Conservation (phyloP, 92 coral and sea anemone genomes). For the Scolanthus callimorphus region DNA sequence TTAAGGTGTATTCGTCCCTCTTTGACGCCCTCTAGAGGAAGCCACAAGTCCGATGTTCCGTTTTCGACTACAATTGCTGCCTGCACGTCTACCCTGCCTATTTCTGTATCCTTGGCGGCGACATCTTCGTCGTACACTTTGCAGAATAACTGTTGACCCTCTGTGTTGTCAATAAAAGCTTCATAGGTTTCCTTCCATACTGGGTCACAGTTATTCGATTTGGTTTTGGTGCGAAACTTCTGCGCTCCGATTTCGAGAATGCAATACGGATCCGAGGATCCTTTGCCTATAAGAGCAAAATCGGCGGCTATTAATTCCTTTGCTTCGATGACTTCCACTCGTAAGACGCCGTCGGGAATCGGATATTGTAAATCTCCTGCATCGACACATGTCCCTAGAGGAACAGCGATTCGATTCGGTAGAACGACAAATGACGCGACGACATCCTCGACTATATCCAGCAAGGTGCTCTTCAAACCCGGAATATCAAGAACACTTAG, state of each 20-base stretch:
- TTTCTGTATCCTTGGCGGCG: slow-evolving; percentile 66
- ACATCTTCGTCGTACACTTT: slow-evolving; percentile 72
- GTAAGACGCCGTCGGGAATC: slow-evolving; percentile 85
- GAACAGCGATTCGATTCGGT: slow-evolving; percentile 91
- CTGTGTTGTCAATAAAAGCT: slow-evolving; percentile 85
- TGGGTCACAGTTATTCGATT: slow-evolving; percentile 65
- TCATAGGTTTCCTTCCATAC: slow-evolving; percentile 84
- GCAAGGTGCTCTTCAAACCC: slow-evolving; percentile 76
- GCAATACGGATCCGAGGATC: slow-evolving; percentile 79
- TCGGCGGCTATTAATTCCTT: slow-evolving; percentile 72
- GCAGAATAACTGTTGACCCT: slow-evolving; percentile 75
- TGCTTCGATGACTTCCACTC: slow-evolving; percentile 73
- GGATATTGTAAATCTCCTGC: slow-evolving; percentile 80
- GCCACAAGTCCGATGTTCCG: slow-evolving; percentile 76
- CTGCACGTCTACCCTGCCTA: slow-evolving; percentile 57
- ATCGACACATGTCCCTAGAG: slow-evolving; percentile 68
- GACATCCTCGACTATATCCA: slow-evolving; percentile 76
- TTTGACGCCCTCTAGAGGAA: slow-evolving; percentile 75
- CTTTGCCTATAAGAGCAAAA: slow-evolving; percentile 56
- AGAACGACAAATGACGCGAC: slow-evolving; percentile 73
- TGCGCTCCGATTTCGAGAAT: slow-evolving; percentile 88
- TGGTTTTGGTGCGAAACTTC: slow-evolving; percentile 75
- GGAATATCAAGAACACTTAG: slow-evolving; percentile 87
- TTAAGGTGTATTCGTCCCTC: slow-evolving; percentile 72
- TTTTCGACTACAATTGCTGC: slow-evolving; percentile 56